Evolutionary conservation across 2,888 invertebrate species (phyloP).

Genomic region (Antheraea yamamai): DNA sequence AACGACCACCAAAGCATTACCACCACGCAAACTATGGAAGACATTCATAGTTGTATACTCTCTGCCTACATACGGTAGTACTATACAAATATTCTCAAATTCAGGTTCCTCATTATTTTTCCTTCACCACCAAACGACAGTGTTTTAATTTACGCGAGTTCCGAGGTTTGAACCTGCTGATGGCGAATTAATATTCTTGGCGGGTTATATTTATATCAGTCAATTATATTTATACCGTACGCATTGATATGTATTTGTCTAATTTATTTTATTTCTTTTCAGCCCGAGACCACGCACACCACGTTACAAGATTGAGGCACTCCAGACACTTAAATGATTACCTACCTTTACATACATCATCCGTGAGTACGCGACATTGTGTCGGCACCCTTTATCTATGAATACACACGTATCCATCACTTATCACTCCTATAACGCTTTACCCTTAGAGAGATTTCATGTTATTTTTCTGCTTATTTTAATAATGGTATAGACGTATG

Average conservation of each 20-base stretch:
- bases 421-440: constrained; percentile 59
- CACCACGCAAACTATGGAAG: no score
- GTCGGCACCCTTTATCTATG: constrained; percentile 31
- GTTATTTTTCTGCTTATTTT: constrained; percentile 68
- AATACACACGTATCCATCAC: constrained; percentile 41
- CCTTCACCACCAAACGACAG: no score
- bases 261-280: constrained; percentile 31
- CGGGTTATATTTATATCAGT: no score
- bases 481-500: constrained; percentile 34
- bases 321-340: constrained; percentile 69
- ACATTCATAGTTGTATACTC: no score
- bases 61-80: no score
- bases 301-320: constrained; percentile 72
- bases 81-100: no score
- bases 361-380: constrained; percentile 60
- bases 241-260: background rate
- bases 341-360: constrained; percentile 58
- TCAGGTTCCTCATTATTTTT: no score
- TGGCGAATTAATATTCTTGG: no score
- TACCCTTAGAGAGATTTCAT: constrained; percentile 68
- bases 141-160: no score
- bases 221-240: no score
- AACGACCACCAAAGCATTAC: no score
- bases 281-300: constrained; percentile 73
- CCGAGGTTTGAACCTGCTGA: no score